A percentile compares a stretch with the other conserved stretches of the same genome.
Evolutionary conservation across 2,888 invertebrate species (phyloP).

Genomic region (Lasioglossum figueresi): DNA sequence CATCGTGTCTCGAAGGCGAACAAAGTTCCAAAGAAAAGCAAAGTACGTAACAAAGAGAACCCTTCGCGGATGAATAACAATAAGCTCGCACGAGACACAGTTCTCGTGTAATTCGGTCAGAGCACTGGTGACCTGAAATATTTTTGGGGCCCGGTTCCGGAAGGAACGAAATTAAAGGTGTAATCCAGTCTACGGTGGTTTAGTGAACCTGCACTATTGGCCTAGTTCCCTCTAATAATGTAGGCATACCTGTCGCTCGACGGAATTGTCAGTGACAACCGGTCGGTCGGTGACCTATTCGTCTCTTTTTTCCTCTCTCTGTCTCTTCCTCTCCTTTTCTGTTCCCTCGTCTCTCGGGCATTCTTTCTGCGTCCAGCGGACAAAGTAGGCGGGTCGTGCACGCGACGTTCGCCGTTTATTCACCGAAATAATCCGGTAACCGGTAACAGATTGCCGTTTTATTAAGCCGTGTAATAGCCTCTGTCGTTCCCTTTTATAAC

Average conservation of each 20-base stretch:
- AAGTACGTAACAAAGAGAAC: background rate
- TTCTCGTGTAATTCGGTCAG: conserved; percentile 47
- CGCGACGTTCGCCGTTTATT: conserved; percentile 55
- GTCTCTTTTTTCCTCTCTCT: conserved; percentile 36
- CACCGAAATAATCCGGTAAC: conserved; percentile 69
- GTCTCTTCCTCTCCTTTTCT: background rate
- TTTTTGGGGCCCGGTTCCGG: conserved; percentile 21
- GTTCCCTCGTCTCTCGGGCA: conserved; percentile 20
- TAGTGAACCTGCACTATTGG: conserved; percentile 72
- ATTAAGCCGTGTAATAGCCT: conserved; percentile 34
- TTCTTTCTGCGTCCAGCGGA: conserved; percentile 39
- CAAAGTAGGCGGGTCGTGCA: conserved; percentile 44
- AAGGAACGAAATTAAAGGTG: conserved; percentile 56
- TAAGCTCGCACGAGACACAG: background rate
- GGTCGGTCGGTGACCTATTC: conserved; percentile 68
- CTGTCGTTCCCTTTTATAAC: conserved; percentile 34
- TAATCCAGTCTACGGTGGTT: conserved; percentile 53
- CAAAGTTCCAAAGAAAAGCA: background rate
- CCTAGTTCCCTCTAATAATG: conserved; percentile 66
- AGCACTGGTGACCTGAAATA: conserved; percentile 34
- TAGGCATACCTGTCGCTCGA: conserved; percentile 46
- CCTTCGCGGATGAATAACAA: conserved; percentile 11
- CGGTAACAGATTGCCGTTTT: conserved; percentile 64
- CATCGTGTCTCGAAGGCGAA: conserved; percentile 8
- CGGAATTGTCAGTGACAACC: conserved; percentile 64